Percentiles rank a stretch among this genome's conserved stretches.
phyloP scores from a whole-genome alignment of 2,888 invertebrate genomes.

The Sipunculus nudus region DNA sequence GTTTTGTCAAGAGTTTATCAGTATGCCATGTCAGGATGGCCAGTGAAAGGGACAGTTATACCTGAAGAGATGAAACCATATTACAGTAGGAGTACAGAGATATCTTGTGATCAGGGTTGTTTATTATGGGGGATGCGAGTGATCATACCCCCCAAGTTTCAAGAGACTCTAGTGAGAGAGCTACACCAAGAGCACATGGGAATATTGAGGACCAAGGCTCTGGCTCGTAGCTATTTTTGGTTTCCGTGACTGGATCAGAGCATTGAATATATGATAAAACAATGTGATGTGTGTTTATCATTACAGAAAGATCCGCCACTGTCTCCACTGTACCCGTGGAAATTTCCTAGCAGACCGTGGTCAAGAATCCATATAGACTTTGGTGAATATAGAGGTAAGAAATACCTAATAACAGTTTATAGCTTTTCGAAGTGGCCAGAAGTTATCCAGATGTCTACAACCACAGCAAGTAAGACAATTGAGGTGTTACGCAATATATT shows the following conservation, averaged over 20 bases:
- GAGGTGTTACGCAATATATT: not conserved
- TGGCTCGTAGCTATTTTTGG: not conserved
- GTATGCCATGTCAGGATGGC: not conserved
- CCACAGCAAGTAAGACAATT: not conserved
- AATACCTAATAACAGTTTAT: not conserved
- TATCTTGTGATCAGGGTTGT: not conserved
- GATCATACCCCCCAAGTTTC: not conserved
- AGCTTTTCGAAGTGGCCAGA: conserved; percentile 6
- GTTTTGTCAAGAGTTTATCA: not conserved
- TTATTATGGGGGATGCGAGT: not conserved
- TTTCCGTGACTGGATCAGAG: not conserved
- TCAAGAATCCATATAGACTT: conserved; percentile 7
- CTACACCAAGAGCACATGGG: not conserved
- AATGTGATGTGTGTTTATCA: not conserved
- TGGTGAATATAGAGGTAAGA: not conserved
- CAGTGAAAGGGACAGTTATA: not conserved
- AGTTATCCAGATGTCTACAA: not conserved
- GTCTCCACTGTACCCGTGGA: conserved; percentile 4
- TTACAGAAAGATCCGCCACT: conserved; percentile 4
- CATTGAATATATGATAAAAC: not conserved
- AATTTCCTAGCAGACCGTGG: not conserved
- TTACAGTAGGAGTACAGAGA: not conserved
- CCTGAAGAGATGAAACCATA: not conserved
- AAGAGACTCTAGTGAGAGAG: not conserved
- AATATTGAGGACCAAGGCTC: not conserved